Base-by-base conservation (phyloP, 2,113 vertebrate species). In the Mustela lutreola region DNA sequence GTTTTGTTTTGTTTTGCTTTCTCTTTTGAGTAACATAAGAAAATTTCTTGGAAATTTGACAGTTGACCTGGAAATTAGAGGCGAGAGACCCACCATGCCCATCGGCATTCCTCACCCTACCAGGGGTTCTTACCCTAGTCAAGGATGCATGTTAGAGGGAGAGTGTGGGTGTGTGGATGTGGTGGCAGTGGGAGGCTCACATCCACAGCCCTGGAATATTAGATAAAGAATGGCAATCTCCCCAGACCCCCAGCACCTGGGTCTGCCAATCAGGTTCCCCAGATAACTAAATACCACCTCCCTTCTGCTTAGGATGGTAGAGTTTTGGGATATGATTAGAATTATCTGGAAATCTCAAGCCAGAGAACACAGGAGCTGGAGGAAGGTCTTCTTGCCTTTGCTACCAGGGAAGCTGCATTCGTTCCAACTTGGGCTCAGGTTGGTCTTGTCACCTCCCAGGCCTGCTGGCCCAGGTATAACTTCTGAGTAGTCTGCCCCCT, bases 61-160 rank as follows among this genome's bases (percentile, higher is more conserved):
- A 85, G 48, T 3, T 16, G 26, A 31, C 22, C 7, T 56, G 56
- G 56, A n/a, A 86, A 63, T 22, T 42, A 31, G 4, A 80, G 39
- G 11, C 50, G 10, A 71, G 42, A 21, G 39, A 53, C 10, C 48
- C 22, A 12, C 8, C 7, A 53, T 31, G 18, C 7, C 53, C 21
- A 22, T 11, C 0, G 0, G 4, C 1, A 0, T 11, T 26, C 22
- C 16, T 28, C 62, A 33, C 2, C 12, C 11, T 60, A 50, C 62
- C 62, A 31, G 0, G 6, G 4, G 6, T 10, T 33, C 28, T 11
- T 16, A 31, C 1, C 16, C 15, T 48, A 50, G 39, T 42, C 39
- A 53, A 63, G 56, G 42, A 16, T 24, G 15, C 50, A 42, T 15
- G 19, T 16, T 7, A 53, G 21, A 75, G 31, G 45, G 28, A 53